Evolutionary conservation across 2,797 vertebrate genomes (phyloP).

Genomic region (Pampus argenteus): DNA sequence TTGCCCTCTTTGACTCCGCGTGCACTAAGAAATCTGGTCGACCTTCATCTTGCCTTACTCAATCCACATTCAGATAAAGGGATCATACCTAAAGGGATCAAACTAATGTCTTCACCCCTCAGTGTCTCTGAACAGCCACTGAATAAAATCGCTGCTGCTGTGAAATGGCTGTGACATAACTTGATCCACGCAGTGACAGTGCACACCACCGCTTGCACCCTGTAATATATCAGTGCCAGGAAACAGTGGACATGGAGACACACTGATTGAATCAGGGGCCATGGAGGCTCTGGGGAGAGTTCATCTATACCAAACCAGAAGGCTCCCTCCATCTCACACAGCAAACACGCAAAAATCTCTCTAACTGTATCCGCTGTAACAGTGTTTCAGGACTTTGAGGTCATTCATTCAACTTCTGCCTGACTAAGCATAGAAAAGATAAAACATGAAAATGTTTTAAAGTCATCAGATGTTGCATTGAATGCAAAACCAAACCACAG

Average conservation of each 20-base stretch:
- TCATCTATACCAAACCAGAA: constrained; percentile 71
- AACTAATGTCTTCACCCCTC: constrained; percentile 81
- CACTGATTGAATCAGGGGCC: constrained; percentile 84
- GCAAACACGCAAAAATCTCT: constrained; percentile 58
- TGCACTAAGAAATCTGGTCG: constrained; percentile 55
- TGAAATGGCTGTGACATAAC: constrained; percentile 85
- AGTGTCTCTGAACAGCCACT: constrained; percentile 67
- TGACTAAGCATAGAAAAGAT: constrained; percentile 36
- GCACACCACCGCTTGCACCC: constrained; percentile 74
- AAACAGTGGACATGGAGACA: constrained; percentile 77
- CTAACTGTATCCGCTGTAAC: constrained; percentile 66
- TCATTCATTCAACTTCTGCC: constrained; percentile 62
- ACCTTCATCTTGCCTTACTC: constrained; percentile 80
- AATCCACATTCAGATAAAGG: constrained; percentile 81
- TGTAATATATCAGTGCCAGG: constrained; percentile 88
- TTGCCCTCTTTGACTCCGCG: constrained; percentile 27
- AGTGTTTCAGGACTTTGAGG: constrained; percentile 70
- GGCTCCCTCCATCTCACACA: constrained; percentile 26
- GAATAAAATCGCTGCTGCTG: constrained; percentile 76
- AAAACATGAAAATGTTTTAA: constrained; percentile 28
- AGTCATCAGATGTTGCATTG: constrained; percentile 1
- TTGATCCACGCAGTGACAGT: constrained; percentile 83
- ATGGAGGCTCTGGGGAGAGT: constrained; percentile 75
- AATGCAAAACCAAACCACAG: constrained; percentile 19
- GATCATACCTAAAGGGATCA: constrained; percentile 74